Conservation (phyloP, 2,113 vertebrate genomes). For the Phainopepla nitens region DNA sequence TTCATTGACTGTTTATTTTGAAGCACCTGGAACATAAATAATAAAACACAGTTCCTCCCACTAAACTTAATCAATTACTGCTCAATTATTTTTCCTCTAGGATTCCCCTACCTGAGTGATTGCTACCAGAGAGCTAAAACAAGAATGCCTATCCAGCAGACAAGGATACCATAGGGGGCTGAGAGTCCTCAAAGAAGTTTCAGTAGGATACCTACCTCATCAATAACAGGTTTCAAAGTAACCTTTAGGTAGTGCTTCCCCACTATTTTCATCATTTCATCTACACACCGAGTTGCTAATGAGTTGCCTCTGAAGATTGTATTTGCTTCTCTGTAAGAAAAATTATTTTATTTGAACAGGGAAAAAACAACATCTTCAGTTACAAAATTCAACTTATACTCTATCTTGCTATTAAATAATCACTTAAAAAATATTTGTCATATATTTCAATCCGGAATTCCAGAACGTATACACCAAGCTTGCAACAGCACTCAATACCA, state of each 20-base stretch:
- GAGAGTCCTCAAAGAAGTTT: neutral
- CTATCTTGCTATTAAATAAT: neutral
- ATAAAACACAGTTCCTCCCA: neutral
- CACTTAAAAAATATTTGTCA: neutral
- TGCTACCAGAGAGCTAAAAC: neutral
- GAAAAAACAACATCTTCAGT: neutral
- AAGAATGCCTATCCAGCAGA: neutral
- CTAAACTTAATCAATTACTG: neutral
- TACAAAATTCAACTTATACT: neutral
- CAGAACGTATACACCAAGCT: neutral
- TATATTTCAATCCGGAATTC: neutral
- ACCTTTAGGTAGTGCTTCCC: constrained; percentile 94
- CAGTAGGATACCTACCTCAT: constrained; percentile 82
- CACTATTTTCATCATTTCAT: constrained; percentile 99
- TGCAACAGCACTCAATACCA: neutral
- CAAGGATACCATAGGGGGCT: neutral
- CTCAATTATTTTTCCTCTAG: neutral
- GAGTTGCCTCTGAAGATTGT: constrained; percentile 97
- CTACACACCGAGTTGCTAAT: constrained; percentile 92
- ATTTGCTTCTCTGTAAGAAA: constrained; percentile 89
- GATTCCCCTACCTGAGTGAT: neutral
- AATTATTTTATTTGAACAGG: neutral
- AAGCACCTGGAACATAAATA: neutral
- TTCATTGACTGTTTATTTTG: neutral
- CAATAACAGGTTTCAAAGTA: constrained; percentile 91